These are phyloP conservation scores for Arvicanthis niloticus DNA, from an alignment of 2,113 vertebrate species.

Conservation along the genomic window DNA sequence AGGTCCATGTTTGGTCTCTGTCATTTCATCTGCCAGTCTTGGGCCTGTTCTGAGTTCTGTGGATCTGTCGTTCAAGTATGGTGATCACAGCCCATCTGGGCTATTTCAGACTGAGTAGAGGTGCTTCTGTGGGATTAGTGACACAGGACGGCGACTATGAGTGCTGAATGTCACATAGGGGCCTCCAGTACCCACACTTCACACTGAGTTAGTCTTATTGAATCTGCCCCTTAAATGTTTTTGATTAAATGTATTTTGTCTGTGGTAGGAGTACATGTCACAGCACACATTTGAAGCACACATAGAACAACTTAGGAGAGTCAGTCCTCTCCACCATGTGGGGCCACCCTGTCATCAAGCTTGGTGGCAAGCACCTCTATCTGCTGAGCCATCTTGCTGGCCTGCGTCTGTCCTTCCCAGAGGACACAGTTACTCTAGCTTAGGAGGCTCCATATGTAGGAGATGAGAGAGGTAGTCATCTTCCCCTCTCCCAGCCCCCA, in stretches of 20 bases:
- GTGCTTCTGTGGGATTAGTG: not conserved
- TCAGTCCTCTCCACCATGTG: not conserved
- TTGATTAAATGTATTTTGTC: not conserved
- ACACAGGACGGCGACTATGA: rapidly evolving
- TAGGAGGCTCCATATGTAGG: not conserved
- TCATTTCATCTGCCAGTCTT: not conserved
- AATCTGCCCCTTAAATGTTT: not conserved
- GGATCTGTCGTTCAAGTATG: not conserved
- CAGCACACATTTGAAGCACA: not conserved
- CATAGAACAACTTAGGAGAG: not conserved
- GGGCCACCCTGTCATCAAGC: not conserved
- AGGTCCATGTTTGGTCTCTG: not conserved
- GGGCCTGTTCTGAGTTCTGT: not conserved
- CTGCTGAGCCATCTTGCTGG: not conserved
- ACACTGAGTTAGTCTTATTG: not conserved
- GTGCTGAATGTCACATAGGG: not conserved
- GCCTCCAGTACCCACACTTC: too few species aligned
- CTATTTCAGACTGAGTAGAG: not conserved
- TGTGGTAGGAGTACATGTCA: not conserved
- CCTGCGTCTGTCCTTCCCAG: not conserved
- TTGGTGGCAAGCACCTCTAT: not conserved
- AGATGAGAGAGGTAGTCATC: not conserved
- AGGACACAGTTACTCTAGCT: not conserved
- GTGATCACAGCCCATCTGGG: not conserved
- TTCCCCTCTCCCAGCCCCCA: not conserved